Evolutionary conservation across 2,888 invertebrate species (phyloP).

Genomic region (Furcula furcula): DNA sequence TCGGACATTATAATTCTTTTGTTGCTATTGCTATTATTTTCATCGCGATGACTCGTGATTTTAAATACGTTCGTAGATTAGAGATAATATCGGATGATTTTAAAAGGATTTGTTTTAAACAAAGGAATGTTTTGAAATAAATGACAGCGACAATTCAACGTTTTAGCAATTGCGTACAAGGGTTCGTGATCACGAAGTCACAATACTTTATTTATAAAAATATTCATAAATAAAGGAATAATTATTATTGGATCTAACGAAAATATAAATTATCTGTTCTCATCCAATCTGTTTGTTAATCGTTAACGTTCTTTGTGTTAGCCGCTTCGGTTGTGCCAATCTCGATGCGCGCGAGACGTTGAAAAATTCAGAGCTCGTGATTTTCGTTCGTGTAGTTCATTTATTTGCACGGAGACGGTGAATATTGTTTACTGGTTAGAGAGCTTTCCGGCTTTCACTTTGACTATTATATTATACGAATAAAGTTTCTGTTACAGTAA

Average conservation of each 20-base stretch:
- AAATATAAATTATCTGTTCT: constrained; percentile 64
- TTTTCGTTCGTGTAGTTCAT: constrained; percentile 74
- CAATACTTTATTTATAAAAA: constrained; percentile 10
- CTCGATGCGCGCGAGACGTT: constrained; percentile 66
- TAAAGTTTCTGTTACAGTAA: constrained; percentile 11
- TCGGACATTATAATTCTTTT: constrained; percentile 74
- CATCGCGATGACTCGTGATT: constrained; percentile 64
- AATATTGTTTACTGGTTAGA: constrained; percentile 63
- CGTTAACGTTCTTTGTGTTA: constrained; percentile 63
- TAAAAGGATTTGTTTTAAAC: constrained; percentile 48
- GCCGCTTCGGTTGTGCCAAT: constrained; percentile 58
- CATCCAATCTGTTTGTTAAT: constrained; percentile 69
- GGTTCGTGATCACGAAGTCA: background rate
- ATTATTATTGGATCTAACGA: constrained; percentile 34
- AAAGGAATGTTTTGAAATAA: constrained; percentile 30
- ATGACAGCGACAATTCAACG: constrained; percentile 16
- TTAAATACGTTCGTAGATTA: constrained; percentile 48
- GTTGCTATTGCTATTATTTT: constrained; percentile 71
- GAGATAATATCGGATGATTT: constrained; percentile 46
- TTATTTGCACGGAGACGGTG: constrained; percentile 61
- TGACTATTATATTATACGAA: constrained; percentile 37
- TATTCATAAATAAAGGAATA: constrained; percentile 25
- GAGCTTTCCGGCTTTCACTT: constrained; percentile 52
- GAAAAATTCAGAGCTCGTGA: constrained; percentile 77
- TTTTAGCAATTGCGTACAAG: constrained; percentile 5